These are phyloP conservation scores for Zaprionus vittiger DNA, from an alignment of 1,140 invertebrate genomes.

Conservation along the genomic window DNA sequence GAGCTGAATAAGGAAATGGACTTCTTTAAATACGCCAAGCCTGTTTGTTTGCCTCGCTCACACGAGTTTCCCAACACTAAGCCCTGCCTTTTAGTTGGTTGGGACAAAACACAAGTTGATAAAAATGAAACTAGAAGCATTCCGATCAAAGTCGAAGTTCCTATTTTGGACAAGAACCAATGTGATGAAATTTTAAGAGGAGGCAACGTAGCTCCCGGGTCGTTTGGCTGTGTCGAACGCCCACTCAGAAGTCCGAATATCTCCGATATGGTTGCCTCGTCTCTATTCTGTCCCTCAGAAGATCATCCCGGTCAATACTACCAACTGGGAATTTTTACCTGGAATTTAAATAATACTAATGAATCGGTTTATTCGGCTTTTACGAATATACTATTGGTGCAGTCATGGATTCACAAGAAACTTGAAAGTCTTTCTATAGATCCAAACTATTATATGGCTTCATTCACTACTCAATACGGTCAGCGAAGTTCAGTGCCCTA, in stretches of 20 bases:
- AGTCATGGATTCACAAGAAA: constrained; percentile 25
- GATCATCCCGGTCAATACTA: constrained; percentile 85
- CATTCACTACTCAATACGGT: background rate
- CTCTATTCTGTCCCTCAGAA: constrained; percentile 86
- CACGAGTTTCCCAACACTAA: constrained; percentile 17
- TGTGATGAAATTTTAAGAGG: constrained; percentile 85
- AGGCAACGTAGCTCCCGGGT: background rate
- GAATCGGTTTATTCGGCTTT: constrained; percentile 2
- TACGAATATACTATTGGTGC: background rate
- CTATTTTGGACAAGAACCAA: constrained; percentile 85
- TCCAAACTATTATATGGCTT: constrained; percentile 8
- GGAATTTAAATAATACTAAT: constrained; percentile 59
- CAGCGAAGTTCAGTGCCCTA: background rate
- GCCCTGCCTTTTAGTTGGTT: constrained; percentile 87
- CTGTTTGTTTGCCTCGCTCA: constrained; percentile 88
- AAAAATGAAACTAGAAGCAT: constrained; percentile 71
- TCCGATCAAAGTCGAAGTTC: constrained; percentile 87
- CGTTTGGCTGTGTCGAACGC: constrained; percentile 85
- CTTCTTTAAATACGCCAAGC: constrained; percentile 88
- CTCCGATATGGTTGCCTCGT: constrained; percentile 65
- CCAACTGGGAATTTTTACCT: constrained; percentile 85
- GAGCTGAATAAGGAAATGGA: constrained; percentile 87
- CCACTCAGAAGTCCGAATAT: background rate
- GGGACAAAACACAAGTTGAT: constrained; percentile 85
- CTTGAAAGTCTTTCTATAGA: background rate